Percentiles rank a stretch among this genome's conserved stretches.
Conservation (phyloP, 2,113 vertebrate genomes). For the Strix uralensis region DNA sequence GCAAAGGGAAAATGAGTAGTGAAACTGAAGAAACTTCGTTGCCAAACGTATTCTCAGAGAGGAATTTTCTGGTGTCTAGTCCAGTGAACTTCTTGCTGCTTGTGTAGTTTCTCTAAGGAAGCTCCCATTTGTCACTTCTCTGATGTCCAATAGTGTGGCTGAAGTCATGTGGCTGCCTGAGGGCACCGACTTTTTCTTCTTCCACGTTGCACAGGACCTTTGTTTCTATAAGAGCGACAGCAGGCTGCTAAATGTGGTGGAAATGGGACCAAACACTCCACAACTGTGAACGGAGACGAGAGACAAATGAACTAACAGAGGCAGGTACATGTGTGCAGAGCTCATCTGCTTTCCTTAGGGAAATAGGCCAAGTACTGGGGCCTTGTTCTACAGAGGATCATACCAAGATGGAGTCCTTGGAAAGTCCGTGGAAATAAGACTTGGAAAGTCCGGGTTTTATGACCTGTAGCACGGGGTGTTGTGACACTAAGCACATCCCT, state of each 20-base stretch:
- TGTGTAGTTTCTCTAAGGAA: rapidly evolving
- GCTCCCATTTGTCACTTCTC: background rate
- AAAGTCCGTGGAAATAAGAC: background rate
- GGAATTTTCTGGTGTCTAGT: background rate
- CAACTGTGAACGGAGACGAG: background rate
- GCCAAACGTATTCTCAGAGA: rapidly evolving
- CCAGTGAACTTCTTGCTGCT: rapidly evolving
- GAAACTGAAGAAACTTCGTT: background rate
- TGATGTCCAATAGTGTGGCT: background rate
- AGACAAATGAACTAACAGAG: no score
- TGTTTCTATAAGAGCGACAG: background rate
- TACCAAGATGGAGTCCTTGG: background rate
- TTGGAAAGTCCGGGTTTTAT: no score
- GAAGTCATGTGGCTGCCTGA: background rate
- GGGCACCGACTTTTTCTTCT: no score
- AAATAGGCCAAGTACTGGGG: background rate
- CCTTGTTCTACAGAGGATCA: background rate
- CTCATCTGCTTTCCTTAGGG: background rate
- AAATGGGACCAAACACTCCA: background rate
- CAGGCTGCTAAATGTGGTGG: background rate
- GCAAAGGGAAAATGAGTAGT: background rate
- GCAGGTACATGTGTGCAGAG: rapidly evolving
- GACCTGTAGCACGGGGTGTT: background rate
- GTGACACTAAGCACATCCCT: background rate
- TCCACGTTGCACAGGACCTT: background rate